Conservation (phyloP, 2,113 vertebrate species). For the Oxyura jamaicensis region DNA sequence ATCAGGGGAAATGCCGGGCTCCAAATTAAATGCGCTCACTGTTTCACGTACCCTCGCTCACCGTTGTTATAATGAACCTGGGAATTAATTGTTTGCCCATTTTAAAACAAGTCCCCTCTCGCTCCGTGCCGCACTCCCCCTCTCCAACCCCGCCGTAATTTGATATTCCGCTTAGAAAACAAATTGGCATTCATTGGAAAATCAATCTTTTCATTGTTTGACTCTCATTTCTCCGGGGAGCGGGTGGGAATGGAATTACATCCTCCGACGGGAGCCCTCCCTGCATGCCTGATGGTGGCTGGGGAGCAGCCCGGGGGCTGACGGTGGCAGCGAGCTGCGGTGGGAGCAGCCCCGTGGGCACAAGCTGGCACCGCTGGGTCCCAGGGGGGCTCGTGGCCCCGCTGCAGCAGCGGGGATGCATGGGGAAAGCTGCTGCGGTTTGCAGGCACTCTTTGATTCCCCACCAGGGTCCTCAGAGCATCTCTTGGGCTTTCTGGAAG, state of each 20-base stretch:
- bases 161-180: slow-evolving; percentile 67
- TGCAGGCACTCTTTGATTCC: not conserved
- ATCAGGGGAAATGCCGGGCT: slow-evolving; percentile 24
- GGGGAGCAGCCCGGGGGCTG: not conserved
- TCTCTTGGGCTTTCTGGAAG: not conserved
- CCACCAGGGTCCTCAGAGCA: too few species aligned
- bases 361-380: too few species aligned
- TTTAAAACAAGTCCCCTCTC: slow-evolving; percentile 48
- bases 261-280: not conserved
- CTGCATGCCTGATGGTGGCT: not conserved
- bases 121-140: not conserved
- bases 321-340: too few species aligned
- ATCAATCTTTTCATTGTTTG: slow-evolving; percentile 72
- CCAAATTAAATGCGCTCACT: slow-evolving; percentile 61
- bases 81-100: slow-evolving; percentile 68
- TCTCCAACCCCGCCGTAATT: not conserved
- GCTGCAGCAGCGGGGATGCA: too few species aligned
- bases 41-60: slow-evolving; percentile 32
- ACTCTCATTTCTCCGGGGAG: slow-evolving; percentile 44
- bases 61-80: slow-evolving; percentile 46
- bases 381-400: too few species aligned
- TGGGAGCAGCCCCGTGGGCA: too few species aligned
- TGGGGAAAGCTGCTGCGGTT: too few species aligned
- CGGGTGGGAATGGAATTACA: slow-evolving; percentile 37
- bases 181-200: slow-evolving; percentile 68